Conservation (phyloP, 2,888 invertebrate species). For the Nephrotoma flavescens region DNA sequence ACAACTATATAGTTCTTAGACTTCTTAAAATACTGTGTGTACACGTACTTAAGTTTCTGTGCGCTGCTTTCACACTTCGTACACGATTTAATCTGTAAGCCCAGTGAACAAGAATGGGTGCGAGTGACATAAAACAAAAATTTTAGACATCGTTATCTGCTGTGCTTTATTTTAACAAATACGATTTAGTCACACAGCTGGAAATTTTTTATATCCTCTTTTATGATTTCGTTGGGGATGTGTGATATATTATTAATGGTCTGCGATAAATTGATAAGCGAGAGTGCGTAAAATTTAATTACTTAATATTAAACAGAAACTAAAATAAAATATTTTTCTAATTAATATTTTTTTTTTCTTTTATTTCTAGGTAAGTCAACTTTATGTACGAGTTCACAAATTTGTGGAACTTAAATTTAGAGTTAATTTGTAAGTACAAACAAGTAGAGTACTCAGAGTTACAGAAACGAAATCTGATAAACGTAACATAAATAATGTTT, state of each 20-base stretch:
- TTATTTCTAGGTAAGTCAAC: background rate
- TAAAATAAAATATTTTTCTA: background rate
- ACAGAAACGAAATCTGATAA: no score
- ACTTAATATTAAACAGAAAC: background rate
- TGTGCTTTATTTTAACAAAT: no score
- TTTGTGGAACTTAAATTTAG: background rate
- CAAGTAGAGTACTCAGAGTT: no score
- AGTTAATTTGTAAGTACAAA: background rate
- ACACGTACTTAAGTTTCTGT: background rate
- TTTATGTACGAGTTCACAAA: background rate
- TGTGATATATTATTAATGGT: background rate
- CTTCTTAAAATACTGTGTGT: background rate
- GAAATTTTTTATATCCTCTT: no score
- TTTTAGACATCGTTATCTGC: background rate
- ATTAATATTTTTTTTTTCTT: background rate
- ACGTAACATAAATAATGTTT: no score
- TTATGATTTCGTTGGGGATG: background rate
- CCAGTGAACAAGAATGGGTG: background rate
- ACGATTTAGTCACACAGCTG: no score
- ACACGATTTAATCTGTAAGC: background rate
- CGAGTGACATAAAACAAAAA: background rate
- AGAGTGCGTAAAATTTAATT: background rate
- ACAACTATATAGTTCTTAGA: background rate
- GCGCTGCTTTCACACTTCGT: background rate
- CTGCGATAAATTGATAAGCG: background rate